Evolutionary conservation across 2,113 vertebrate species (phyloP).

Genomic region (Channa argus): DNA sequence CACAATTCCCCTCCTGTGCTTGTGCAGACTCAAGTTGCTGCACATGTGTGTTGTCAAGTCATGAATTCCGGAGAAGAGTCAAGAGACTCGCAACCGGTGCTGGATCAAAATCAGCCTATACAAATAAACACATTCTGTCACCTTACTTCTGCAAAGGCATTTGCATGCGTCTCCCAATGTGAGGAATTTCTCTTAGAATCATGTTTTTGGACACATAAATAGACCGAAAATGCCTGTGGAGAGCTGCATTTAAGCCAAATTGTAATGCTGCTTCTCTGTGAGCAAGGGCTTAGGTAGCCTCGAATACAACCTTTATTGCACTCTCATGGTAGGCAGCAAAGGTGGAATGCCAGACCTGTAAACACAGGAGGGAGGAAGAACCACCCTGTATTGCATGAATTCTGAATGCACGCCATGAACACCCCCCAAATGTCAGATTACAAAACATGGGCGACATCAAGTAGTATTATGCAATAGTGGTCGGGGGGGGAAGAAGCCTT

Average conservation of each 20-base stretch:
- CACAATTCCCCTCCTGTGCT: slow-evolving; percentile 23
- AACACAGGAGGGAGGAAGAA: slow-evolving; percentile 59
- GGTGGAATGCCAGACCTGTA: slow-evolving; percentile 74
- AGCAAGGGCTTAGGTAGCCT: slow-evolving; percentile 31
- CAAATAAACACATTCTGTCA: slow-evolving; percentile 43
- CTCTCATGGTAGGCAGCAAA: slow-evolving; percentile 71
- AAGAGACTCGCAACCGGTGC: slow-evolving; percentile 47
- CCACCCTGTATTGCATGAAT: slow-evolving; percentile 39
- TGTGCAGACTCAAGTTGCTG: slow-evolving; percentile 29
- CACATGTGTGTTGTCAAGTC: slow-evolving; percentile 33
- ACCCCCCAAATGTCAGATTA: slow-evolving; percentile 28
- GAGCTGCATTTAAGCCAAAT: slow-evolving; percentile 15
- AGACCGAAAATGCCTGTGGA: slow-evolving; percentile 11
- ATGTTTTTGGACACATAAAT: neutral
- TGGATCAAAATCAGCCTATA: slow-evolving; percentile 32
- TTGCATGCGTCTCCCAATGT: neutral
- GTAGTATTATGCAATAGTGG: slow-evolving; percentile 60
- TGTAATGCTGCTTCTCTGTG: slow-evolving; percentile 28
- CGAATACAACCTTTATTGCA: slow-evolving; percentile 72
- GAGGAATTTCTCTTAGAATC: neutral
- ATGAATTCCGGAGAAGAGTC: slow-evolving; percentile 19
- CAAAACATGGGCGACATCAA: slow-evolving; percentile 47
- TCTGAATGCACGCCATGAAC: slow-evolving; percentile 33
- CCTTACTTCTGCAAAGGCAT: slow-evolving; percentile 4
- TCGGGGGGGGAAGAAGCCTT: slow-evolving; percentile 6